Base-by-base conservation (phyloP, 1,140 invertebrate species). In the Dinoponera quadriceps region DNA sequence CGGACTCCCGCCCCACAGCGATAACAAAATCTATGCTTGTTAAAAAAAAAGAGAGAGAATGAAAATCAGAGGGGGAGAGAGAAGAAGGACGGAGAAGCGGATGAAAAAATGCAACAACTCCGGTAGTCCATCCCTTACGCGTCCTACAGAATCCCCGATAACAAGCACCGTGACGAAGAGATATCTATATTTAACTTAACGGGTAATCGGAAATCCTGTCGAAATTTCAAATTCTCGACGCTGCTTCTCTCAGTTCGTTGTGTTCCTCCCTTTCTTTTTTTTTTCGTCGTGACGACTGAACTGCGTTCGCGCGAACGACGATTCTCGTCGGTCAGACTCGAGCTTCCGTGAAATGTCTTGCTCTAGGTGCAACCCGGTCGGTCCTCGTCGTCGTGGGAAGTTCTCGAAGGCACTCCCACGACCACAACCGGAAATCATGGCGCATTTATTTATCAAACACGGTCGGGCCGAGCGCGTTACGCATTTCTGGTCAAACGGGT, bases 11-110 rank as follows among this genome's bases (percentile, higher is more conserved):
- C 86, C 86, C 63, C 78, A 78, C 20, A 48, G 83, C 85, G 93
- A 93, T 94, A 93, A 94, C 80, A 88, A 91, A 92, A 92, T 93
- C 91, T 90, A 88, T 86, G 85, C 91, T 92, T 86, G 73, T 91
- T 88, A 87, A 88, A 55, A 77, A 85, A 84, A 72, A 75, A 74
- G 38, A 38, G 13, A 59, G 18, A 20, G 49, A 54, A 27, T 57
- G n/a, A 68, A 4, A 38, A 4, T 44, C 1, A 60, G 38, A 59
- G n/a, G 29, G n/a, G 49, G 44, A 3, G 27, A 71, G 33, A 18
- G 33, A 71, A 66, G 44, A 55, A 49, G 54, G 38, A 44, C 38
- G 22, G 44, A 25, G 27, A 29, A 29, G 20, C 38, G 22, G 54
- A 29, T n/a, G n/a, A 11, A 20, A 18, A 78, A 57, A 33, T 13